Percentiles rank a stretch among this genome's conserved stretches.
Evolutionary conservation across 2,113 vertebrate genomes (phyloP).

Genomic region (Pomatostomus ruficeps): DNA sequence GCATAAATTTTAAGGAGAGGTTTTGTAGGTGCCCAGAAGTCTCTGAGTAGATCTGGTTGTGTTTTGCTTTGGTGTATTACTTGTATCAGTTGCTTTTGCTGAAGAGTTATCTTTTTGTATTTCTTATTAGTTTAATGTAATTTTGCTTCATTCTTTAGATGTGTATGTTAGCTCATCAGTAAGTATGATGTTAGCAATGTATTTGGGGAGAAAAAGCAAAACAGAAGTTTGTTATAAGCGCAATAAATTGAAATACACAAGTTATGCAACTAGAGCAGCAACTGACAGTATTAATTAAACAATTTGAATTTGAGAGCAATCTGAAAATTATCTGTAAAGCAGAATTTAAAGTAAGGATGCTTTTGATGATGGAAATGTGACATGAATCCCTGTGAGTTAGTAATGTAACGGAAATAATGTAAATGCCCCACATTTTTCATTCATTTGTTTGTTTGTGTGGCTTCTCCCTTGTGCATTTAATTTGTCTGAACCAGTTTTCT

Average conservation of each 20-base stretch:
- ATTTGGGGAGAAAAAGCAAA: background rate
- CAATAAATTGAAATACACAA: background rate
- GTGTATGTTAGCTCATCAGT: background rate
- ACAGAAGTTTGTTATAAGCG: background rate
- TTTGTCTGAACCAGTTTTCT: background rate
- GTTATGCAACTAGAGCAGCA: background rate
- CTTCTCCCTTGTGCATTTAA: background rate
- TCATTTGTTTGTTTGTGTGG: background rate
- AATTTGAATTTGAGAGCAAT: background rate
- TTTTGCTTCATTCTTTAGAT: background rate
- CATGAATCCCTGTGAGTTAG: background rate
- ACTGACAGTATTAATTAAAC: background rate
- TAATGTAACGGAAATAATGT: background rate
- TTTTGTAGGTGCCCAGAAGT: background rate
- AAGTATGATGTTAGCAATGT: background rate
- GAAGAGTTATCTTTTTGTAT: background rate
- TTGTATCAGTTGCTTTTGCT: background rate
- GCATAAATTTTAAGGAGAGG: background rate
- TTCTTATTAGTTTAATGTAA: background rate
- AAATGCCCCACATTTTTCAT: background rate
- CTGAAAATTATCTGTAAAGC: background rate
- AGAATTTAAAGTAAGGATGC: background rate
- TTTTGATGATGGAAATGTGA: background rate
- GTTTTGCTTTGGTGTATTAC: background rate
- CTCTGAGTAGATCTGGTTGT: background rate